phyloP scores from a whole-genome alignment of 2,797 vertebrate genomes.

The Buphagus erythrorhynchus region DNA sequence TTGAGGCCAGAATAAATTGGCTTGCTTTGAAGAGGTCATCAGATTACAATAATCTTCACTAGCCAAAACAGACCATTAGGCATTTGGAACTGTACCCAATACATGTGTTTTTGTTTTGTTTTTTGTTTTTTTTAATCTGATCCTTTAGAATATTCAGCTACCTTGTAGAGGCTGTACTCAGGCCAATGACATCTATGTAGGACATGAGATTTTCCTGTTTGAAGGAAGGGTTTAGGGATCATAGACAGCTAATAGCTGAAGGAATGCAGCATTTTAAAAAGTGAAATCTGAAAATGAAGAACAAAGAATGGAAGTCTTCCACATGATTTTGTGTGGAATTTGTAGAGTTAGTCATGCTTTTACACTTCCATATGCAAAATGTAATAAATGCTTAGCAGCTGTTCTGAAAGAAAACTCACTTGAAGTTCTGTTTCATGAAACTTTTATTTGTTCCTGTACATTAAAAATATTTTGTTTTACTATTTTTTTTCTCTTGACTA shows the following conservation, averaged over 20 bases:
- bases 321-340: neutral
- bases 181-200: neutral
- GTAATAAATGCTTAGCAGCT: neutral
- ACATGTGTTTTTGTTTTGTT: neutral
- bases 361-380: neutral
- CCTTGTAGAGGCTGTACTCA: neutral
- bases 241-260: neutral
- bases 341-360: neutral
- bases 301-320: neutral
- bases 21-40: constrained; percentile 33
- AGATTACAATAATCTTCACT: constrained; percentile 37
- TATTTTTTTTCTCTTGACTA: neutral
- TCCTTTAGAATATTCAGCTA: neutral
- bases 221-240: neutral
- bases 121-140: neutral
- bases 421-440: neutral
- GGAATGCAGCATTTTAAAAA: neutral
- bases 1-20: constrained; percentile 20
- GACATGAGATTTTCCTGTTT: neutral
- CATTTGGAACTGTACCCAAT: neutral
- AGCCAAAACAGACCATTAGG: constrained; percentile 25
- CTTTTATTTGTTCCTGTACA: neutral
- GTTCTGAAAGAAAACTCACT: neutral
- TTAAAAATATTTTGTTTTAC: neutral
- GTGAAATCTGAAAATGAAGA: neutral